These are phyloP conservation scores for Chlorospingus semifuscus DNA, from an alignment of 2,797 vertebrate genomes.

Conservation along the genomic window DNA sequence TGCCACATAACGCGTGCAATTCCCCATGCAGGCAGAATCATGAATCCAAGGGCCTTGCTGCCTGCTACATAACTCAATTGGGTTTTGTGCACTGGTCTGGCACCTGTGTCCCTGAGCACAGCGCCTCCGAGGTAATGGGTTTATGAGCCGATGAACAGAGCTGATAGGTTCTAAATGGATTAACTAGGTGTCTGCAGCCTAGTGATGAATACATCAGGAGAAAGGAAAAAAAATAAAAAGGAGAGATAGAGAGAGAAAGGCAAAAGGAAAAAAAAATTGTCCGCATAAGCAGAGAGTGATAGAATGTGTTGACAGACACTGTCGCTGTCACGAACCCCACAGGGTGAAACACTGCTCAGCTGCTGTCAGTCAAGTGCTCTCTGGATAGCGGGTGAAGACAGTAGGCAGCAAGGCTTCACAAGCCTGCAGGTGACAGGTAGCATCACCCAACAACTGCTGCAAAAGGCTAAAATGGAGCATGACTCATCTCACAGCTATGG, in stretches of 20 bases:
- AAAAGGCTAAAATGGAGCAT: not conserved
- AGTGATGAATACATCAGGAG: conserved; percentile 74
- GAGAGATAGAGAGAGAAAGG: not conserved
- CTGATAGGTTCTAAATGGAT: conserved; percentile 83
- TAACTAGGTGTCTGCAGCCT: conserved; percentile 80
- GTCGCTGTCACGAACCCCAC: conserved; percentile 54
- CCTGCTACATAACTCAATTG: conserved; percentile 81
- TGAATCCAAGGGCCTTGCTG: conserved; percentile 70
- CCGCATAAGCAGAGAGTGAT: conserved; percentile 68
- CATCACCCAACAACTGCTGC: not conserved
- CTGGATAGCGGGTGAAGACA: not conserved
- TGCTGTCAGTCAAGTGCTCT: conserved; percentile 59
- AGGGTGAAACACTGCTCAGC: conserved; percentile 57
- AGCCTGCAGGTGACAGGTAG: conserved; percentile 38
- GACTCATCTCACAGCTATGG: not conserved
- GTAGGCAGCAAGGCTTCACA: not conserved
- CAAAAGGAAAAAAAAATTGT: not conserved
- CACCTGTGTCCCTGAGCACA: conserved; percentile 81
- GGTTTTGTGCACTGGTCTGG: conserved; percentile 78
- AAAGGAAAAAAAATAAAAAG: not conserved
- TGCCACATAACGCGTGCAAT: conserved; percentile 80
- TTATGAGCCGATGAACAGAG: conserved; percentile 83
- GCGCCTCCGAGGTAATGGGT: conserved; percentile 79
- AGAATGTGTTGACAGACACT: conserved; percentile 71
- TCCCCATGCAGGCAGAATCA: conserved; percentile 80